Evolutionary conservation across 2,797 vertebrate genomes (phyloP), one percentile per base, ranked within the genome.

Genomic region (Epinephelus coioides): DNA sequence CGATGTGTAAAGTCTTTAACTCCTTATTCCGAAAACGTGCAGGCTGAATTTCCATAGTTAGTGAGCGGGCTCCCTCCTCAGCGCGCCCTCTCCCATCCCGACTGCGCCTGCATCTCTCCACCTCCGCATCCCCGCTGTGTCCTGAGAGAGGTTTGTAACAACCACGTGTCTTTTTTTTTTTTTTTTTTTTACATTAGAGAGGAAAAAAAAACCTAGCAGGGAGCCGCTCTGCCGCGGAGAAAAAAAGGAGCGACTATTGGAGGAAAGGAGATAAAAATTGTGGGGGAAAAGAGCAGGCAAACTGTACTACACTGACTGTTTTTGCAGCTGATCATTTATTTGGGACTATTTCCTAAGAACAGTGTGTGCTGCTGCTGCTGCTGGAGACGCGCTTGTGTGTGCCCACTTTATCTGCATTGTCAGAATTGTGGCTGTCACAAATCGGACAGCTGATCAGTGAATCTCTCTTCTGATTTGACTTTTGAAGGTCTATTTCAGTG

Each of bases 151-250:
- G 82, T 78, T 91, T 93, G 85, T 91, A 91, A 89, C 88, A 70
- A 93, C 94, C 95, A 96, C 95, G 94, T 95, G 95, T 90, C 82
- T 51, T 50, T 51, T 50, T 54, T n/a, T 55, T 50, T 51, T 50
- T 54, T n/a, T 55, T 79, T 72, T 81, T 75, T 73, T 76, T 82
- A 81, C 79, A 80, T 85, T 73, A 34, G 59, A 40, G 59, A 40
- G 85, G 85, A 21, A 87, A 85, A 62, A 87, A 85, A 43, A 40
- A 40, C 56, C 79, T 73, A 85, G 57, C 82, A 85, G 64, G 73
- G 69, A 86, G 30, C 77, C 74, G 87, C 91, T 91, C 89, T 88
- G 79, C 92, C 88, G 83, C 23, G 56, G 38, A 68, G 50, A 73
- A 50, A 51, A 79, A 55, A 68, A 23, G 12, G 40, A 53, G 30